Conservation (phyloP, 2,113 vertebrate species). For the Amia ocellicauda region DNA sequence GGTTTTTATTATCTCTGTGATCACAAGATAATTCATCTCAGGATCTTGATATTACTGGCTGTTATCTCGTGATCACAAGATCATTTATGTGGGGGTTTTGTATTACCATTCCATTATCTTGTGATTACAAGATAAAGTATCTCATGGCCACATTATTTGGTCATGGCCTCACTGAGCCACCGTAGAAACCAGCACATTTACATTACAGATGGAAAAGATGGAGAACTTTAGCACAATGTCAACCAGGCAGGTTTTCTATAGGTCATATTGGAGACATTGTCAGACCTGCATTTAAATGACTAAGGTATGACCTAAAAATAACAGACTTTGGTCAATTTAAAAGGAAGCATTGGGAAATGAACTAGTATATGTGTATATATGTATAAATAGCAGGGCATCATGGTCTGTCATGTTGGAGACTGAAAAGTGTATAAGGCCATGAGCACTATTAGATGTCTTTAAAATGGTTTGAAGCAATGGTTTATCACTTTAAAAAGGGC, state of each 20-base stretch:
- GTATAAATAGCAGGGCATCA: background rate
- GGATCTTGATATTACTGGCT: no score
- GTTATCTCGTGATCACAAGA: no score
- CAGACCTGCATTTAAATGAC: conserved; percentile 21
- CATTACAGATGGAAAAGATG: background rate
- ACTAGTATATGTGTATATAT: conserved; percentile 9
- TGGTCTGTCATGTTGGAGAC: background rate
- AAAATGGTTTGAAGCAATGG: conserved; percentile 30
- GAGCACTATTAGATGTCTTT: conserved; percentile 10
- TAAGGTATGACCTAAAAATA: conserved; percentile 10
- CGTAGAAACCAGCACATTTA: no score
- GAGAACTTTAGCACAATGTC: background rate
- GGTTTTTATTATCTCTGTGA: no score
- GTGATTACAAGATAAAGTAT: no score
- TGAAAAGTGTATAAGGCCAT: conserved; percentile 19
- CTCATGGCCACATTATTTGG: no score
- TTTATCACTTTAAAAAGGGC: conserved; percentile 28
- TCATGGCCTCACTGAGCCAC: no score
- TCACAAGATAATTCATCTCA: no score
- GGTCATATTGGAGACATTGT: background rate
- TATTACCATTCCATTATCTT: no score
- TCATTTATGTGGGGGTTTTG: no score
- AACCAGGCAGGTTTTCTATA: background rate
- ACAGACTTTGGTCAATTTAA: conserved; percentile 21
- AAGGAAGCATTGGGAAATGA: conserved; percentile 16